Evolutionary conservation across 2,888 invertebrate species (phyloP).

Genomic region (Pachymerium ferrugineum): DNA sequence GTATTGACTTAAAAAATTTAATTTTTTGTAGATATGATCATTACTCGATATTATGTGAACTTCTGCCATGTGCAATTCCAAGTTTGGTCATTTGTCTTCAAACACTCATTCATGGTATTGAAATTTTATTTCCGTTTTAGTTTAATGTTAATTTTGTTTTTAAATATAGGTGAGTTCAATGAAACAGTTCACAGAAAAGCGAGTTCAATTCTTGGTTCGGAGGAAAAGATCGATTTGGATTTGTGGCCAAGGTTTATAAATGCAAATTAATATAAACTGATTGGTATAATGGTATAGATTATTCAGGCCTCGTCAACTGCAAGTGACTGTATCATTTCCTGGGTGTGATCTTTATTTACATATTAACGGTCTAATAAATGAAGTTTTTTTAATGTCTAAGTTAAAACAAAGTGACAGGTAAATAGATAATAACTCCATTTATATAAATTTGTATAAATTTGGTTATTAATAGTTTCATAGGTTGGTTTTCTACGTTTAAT

Average conservation of each 20-base stretch:
- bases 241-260: constrained; percentile 6
- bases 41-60: constrained; percentile 50
- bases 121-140: neutral
- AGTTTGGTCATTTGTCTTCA: constrained; percentile 43
- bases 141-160: neutral
- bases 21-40: constrained; percentile 46
- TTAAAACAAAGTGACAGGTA: neutral
- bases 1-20: constrained; percentile 37
- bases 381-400: neutral
- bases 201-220: constrained; percentile 28
- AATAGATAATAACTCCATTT: neutral
- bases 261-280: too few species aligned
- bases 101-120: neutral
- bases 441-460: neutral
- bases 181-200: neutral
- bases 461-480: neutral
- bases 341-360: neutral
- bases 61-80: constrained; percentile 50
- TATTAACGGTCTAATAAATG: neutral
- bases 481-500: constrained; percentile 30
- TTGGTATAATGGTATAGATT: too few species aligned
- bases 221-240: neutral
- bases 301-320: neutral
- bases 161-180: constrained; percentile 3
- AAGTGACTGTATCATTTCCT: neutral